Evolutionary conservation across 2,888 invertebrate genomes (phyloP), one percentile per base, ranked within the genome.

Genomic region (Hemistola chrysoprasaria): DNA sequence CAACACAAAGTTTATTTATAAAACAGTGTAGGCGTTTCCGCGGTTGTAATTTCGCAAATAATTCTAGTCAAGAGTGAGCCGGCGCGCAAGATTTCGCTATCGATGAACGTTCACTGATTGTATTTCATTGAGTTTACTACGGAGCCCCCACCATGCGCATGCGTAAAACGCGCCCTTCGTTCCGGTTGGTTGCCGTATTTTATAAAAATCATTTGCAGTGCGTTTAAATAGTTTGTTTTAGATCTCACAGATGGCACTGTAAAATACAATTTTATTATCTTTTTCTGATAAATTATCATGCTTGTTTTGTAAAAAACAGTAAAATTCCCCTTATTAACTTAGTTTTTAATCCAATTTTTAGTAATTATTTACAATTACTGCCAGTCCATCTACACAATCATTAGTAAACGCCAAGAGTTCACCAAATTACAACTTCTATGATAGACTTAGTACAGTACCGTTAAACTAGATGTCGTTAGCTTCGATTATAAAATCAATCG

Each of bases 81-180:
- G 48, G 31, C 40, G 56, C 51, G 42, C 48, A 43, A 45, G 44
- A 34, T 46, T 21, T 45, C 59, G 40, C 57, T 65, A 68, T 60
- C 66, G 67, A 66, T 71, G 59, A 65, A 70, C 68, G 71, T 64
- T 69, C 70, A 76, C 75, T 76, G 76, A 74, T 71, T 68, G 63
- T 63, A 67, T 75, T 47, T 77, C 38, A 45, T 33, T 43, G 74
- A 68, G 59, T 68, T 69, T 73, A 76, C 75, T 71, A 76, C 58
- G 46, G 62, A 38, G 61, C 58, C 80, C 76, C 80, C 83, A 71
- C 79, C 69, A 71, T 45, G 71, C 86, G 86, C 87, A 77, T 74
- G 86, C 80, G 86, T 85, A 78, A 66, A 73, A 68, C 50, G 51
- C 58, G 65, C 65, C 69, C 71, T 71, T 65, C 60, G 51, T 40